Evolutionary conservation across 92 coral and sea anemone genomes (phyloP).

Genomic region (Phenganax subtilis): DNA sequence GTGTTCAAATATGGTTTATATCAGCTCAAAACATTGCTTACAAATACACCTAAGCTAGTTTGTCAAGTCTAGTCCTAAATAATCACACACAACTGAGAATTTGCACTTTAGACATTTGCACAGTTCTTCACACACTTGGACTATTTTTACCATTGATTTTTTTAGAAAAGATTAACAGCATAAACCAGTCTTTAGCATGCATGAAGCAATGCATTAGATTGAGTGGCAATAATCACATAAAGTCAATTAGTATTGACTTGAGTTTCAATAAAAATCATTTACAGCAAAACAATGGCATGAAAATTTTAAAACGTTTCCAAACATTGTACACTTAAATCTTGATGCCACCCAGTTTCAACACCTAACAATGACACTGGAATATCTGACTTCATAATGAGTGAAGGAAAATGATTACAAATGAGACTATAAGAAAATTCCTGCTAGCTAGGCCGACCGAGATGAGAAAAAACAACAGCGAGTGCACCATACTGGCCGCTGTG

Average conservation of each 20-base stretch:
- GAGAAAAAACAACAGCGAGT: background rate
- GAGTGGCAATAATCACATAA: background rate
- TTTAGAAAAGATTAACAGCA: background rate
- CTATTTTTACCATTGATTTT: too few relatives aligned
- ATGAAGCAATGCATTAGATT: background rate
- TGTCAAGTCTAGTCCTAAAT: background rate
- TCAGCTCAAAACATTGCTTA: background rate
- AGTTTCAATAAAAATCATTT: background rate
- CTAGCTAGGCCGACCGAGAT: background rate
- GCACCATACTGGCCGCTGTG: slow-evolving; percentile 9
- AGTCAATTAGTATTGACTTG: slow-evolving; percentile 14
- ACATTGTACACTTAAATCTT: too few relatives aligned
- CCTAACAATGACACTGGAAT: too few relatives aligned
- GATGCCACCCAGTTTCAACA: too few relatives aligned
- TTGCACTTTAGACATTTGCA: too few relatives aligned
- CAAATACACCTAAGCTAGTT: background rate
- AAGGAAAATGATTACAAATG: background rate
- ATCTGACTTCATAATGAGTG: background rate
- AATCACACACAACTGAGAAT: background rate
- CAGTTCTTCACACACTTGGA: too few relatives aligned
- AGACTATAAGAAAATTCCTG: background rate
- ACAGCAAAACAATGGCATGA: background rate
- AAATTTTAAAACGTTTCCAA: background rate
- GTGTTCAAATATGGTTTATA: slow-evolving; percentile 8
- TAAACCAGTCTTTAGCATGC: background rate